Percentiles rank a stretch among this genome's conserved stretches.
phyloP scores from a whole-genome alignment of 2,113 vertebrate species.

The Prionailurus viverrinus region DNA sequence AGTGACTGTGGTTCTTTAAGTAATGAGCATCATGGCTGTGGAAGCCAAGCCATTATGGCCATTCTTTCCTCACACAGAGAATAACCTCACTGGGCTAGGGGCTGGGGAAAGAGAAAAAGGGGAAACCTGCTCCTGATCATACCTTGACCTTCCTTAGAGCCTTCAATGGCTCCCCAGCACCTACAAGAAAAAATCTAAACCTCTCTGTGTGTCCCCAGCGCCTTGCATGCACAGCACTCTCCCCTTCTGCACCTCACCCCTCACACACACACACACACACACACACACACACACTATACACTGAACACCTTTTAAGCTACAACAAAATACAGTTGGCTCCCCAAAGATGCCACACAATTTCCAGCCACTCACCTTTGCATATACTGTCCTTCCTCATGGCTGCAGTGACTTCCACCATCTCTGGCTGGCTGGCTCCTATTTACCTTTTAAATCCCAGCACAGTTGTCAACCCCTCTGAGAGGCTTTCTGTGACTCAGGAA shows the following conservation, averaged over 20 bases:
- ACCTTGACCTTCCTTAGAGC: neutral
- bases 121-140: neutral
- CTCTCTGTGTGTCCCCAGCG: neutral
- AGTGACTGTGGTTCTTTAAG: neutral
- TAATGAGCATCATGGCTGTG: neutral
- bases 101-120: neutral
- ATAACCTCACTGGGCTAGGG: neutral
- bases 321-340: neutral
- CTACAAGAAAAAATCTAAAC: neutral
- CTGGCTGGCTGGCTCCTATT: neutral
- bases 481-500: neutral
- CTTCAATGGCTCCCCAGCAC: neutral
- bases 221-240: too few relatives aligned
- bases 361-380: neutral
- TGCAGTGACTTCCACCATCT: neutral
- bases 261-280: neutral
- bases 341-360: neutral
- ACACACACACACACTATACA: neutral
- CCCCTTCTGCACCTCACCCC: neutral
- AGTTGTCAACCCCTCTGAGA: neutral
- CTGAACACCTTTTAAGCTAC: neutral
- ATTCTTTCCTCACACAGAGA: constrained; percentile 33
- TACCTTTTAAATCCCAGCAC: neutral
- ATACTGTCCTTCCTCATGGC: neutral
- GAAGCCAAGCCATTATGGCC: neutral